Percentiles rank a stretch among this genome's conserved stretches.
phyloP scores from a whole-genome alignment of 2,888 invertebrate genomes.

The Hipparchia semele region DNA sequence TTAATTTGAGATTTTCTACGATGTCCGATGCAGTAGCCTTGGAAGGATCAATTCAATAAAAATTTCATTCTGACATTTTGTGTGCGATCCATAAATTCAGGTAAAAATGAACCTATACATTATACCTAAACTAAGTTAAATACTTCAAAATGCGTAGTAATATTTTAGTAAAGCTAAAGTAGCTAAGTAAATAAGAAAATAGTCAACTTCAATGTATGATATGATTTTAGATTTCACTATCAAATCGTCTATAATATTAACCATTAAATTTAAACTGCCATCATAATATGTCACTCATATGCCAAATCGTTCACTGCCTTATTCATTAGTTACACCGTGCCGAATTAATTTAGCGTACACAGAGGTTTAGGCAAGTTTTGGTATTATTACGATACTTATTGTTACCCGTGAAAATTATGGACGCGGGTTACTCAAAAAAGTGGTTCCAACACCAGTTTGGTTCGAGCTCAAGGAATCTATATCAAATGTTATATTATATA shows the following conservation, averaged over 20 bases:
- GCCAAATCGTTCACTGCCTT: constrained; percentile 30
- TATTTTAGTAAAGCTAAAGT: no score
- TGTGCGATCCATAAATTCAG: constrained; percentile 30
- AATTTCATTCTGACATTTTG: constrained; percentile 34
- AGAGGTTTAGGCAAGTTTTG: constrained; percentile 6
- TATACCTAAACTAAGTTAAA: neutral
- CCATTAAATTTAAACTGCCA: constrained; percentile 27
- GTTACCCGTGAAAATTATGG: no score
- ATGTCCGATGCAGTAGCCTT: constrained; percentile 55
- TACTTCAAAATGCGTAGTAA: no score
- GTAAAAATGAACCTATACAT: constrained; percentile 20
- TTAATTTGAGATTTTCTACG: constrained; percentile 67
- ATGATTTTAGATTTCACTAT: constrained; percentile 9
- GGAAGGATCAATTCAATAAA: constrained; percentile 43
- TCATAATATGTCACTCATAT: constrained; percentile 31
- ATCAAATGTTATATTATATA: no score
- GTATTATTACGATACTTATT: neutral
- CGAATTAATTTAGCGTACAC: constrained; percentile 21
- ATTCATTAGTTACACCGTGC: constrained; percentile 25
- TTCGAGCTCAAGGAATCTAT: no score
- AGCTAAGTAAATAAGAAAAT: no score
- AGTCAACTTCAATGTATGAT: neutral
- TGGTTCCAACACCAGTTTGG: no score
- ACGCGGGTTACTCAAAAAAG: no score
- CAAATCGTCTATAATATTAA: constrained; percentile 2